Percentiles rank a stretch among this genome's conserved stretches.
These are phyloP conservation scores for Silurus lanzhouensis DNA, from an alignment of 2,797 vertebrate species.

Conservation along the genomic window DNA sequence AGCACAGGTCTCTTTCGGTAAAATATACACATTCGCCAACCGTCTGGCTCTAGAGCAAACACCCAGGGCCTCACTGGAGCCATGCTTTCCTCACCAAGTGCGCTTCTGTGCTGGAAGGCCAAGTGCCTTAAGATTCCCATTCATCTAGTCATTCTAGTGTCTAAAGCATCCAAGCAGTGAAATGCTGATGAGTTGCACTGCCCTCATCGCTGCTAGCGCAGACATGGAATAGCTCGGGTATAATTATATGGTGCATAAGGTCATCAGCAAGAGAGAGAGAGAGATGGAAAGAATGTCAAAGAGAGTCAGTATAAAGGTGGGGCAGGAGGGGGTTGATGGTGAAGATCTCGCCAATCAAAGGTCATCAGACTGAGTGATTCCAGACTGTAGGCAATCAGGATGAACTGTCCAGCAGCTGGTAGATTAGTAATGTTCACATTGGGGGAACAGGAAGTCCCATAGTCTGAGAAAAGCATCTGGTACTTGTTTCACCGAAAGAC, in stretches of 20 bases:
- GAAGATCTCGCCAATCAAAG: conserved; percentile 41
- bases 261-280: neutral
- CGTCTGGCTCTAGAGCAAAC: conserved; percentile 47
- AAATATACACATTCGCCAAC: neutral
- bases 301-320: conserved; percentile 4
- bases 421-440: conserved; percentile 8
- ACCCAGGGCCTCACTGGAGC: conserved; percentile 11
- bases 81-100: neutral
- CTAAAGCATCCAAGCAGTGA: neutral
- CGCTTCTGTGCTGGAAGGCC: neutral
- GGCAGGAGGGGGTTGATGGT: conserved; percentile 16
- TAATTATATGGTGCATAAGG: neutral
- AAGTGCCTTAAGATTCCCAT: neutral
- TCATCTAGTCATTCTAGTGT: neutral
- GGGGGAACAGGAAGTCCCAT: conserved; percentile 9
- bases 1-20: conserved; percentile 61
- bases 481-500: conserved; percentile 31
- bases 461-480: conserved; percentile 39
- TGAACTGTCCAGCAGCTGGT: conserved; percentile 25
- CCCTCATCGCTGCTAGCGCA: neutral
- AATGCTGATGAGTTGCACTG: neutral
- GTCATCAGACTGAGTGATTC: conserved; percentile 38
- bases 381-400: conserved; percentile 32
- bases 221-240: neutral
- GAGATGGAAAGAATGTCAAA: neutral